These are phyloP conservation scores for Eupsittula cactorum DNA, from an alignment of 2,113 vertebrate species.

Conservation along the genomic window DNA sequence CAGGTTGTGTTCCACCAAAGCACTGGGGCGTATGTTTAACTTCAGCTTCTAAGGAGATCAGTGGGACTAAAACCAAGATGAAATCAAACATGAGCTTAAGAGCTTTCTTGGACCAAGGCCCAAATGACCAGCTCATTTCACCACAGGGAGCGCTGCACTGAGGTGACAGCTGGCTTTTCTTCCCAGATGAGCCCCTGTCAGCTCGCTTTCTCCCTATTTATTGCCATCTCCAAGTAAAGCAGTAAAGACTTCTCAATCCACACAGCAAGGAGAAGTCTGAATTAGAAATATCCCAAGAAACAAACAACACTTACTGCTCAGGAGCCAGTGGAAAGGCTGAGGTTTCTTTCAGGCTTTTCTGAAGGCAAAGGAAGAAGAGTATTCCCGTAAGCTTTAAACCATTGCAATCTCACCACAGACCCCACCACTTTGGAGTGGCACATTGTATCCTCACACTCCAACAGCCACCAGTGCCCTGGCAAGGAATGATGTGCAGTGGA, in stretches of 20 bases:
- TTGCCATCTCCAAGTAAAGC: background rate
- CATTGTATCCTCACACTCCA: background rate
- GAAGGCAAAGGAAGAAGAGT: background rate
- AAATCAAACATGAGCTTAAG: conserved; percentile 29
- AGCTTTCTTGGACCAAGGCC: conserved; percentile 38
- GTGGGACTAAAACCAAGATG: background rate
- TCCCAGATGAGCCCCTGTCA: background rate
- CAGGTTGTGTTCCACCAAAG: background rate
- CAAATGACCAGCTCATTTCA: background rate
- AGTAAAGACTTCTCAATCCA: background rate
- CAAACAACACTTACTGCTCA: conserved; percentile 37
- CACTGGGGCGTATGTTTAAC: background rate
- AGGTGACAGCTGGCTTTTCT: conserved; percentile 9
- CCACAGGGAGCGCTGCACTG: background rate
- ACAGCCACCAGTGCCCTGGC: background rate
- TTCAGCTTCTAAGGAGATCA: background rate
- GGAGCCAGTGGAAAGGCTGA: background rate
- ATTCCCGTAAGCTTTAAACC: background rate
- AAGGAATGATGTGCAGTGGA: background rate
- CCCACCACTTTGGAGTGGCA: background rate
- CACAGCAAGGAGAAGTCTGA: background rate
- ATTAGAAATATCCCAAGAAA: background rate
- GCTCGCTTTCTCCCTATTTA: background rate
- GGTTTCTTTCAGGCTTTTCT: conserved; percentile 28
- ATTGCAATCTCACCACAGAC: background rate